A percentile compares a stretch with the other conserved stretches of the same genome.
These are phyloP conservation scores for Astyanax mexicanus DNA, from an alignment of 2,797 vertebrate genomes.

Conservation along the genomic window DNA sequence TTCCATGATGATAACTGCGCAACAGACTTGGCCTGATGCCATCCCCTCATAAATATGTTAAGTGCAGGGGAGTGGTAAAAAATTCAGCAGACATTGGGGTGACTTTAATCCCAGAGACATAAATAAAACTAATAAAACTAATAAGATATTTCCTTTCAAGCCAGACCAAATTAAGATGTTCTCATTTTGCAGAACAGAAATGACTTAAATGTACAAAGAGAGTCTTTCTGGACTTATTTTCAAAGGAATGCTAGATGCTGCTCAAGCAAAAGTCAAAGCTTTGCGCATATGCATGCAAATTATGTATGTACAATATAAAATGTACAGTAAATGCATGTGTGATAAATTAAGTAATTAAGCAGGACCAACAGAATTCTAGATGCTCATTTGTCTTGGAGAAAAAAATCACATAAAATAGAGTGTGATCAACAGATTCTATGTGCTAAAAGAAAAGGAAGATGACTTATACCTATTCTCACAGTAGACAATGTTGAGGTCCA, in stretches of 20 bases:
- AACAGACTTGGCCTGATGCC: slow-evolving; percentile 52
- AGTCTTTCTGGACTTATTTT: slow-evolving; percentile 39
- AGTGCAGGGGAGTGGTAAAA: slow-evolving; percentile 50
- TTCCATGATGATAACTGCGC: slow-evolving; percentile 48
- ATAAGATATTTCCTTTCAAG: slow-evolving; percentile 60
- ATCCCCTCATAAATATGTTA: slow-evolving; percentile 74
- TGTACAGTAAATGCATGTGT: neutral
- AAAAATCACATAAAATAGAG: neutral
- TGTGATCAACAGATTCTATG: neutral
- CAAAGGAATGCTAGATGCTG: slow-evolving; percentile 46
- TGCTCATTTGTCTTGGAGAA: neutral
- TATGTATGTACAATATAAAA: neutral
- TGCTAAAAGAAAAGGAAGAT: neutral
- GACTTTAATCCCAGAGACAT: slow-evolving; percentile 61
- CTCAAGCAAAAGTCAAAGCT: slow-evolving; percentile 33
- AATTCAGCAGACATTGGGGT: slow-evolving; percentile 52
- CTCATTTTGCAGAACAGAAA: slow-evolving; percentile 50
- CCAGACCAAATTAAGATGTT: slow-evolving; percentile 58
- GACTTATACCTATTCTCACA: slow-evolving; percentile 94
- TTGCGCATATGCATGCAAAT: slow-evolving; percentile 16
- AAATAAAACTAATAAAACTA: slow-evolving; percentile 62
- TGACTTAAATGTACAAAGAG: slow-evolving; percentile 45
- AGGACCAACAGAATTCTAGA: too few relatives aligned
- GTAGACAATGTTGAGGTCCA: slow-evolving; percentile 99
- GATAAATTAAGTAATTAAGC: neutral